Conservation (phyloP, 2,888 invertebrate genomes). For the Caenorhabditis zanzibari region DNA sequence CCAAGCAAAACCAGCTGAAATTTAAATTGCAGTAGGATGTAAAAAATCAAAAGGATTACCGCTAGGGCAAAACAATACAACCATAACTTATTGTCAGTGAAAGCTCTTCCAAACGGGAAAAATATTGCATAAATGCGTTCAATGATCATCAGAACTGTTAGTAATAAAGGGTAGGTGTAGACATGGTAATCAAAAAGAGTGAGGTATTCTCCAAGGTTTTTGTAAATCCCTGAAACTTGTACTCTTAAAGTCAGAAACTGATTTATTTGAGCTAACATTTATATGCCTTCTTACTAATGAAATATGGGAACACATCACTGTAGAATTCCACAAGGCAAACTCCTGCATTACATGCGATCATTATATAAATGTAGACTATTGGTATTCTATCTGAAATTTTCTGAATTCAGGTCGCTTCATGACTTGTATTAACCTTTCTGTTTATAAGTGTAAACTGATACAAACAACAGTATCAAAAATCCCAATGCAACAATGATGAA, state of each 20-base stretch:
- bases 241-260: not conserved
- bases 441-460: slow-evolving; percentile 16
- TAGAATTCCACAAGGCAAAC: slow-evolving; percentile 26
- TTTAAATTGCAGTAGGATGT: too few species aligned
- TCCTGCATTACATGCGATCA: slow-evolving; percentile 19
- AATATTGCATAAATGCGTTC: slow-evolving; percentile 31
- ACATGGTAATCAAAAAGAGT: slow-evolving; percentile 28
- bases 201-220: slow-evolving; percentile 20
- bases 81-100: slow-evolving; percentile 11
- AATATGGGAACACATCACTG: slow-evolving; percentile 33
- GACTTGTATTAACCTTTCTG: slow-evolving; percentile 6
- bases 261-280: slow-evolving; percentile 5
- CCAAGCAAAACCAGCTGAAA: slow-evolving; percentile 18
- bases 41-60: not conserved
- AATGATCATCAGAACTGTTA: slow-evolving; percentile 32
- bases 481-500: slow-evolving; percentile 3
- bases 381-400: slow-evolving; percentile 23
- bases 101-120: slow-evolving; percentile 21
- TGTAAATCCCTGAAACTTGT: not conserved
- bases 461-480: slow-evolving; percentile 8
- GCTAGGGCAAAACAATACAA: slow-evolving; percentile 20
- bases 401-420: not conserved
- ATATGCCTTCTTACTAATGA: slow-evolving; percentile 16
- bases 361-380: slow-evolving; percentile 30
- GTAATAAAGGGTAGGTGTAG: slow-evolving; percentile 30